phyloP scores from a whole-genome alignment of 2,888 invertebrate species.

The Polydrusus tereticollis region DNA sequence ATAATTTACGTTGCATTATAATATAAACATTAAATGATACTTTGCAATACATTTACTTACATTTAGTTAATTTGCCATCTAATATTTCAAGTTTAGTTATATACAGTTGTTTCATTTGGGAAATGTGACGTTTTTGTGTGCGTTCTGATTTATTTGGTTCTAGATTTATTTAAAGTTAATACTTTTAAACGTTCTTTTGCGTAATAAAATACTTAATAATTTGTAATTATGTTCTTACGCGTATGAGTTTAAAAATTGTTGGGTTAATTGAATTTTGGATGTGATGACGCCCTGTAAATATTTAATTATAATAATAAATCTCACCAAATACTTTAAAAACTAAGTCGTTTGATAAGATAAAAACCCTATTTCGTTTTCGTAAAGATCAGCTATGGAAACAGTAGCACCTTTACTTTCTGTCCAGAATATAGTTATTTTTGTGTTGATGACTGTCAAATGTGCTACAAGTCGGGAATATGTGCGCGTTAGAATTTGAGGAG shows the following conservation, averaged over 20 bases:
- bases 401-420: background rate
- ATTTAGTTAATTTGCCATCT: no score
- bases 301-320: slow-evolving; percentile 22
- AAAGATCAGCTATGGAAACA: slow-evolving; percentile 18
- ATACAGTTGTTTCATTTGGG: no score
- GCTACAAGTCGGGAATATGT: slow-evolving; percentile 25
- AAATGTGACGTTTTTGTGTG: no score
- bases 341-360: slow-evolving; percentile 38
- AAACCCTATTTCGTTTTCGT: slow-evolving; percentile 17
- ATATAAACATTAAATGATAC: no score
- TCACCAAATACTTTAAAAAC: slow-evolving; percentile 35
- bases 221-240: no score
- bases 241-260: background rate
- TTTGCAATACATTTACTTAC: no score
- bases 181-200: no score
- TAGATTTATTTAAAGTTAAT: no score
- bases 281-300: slow-evolving; percentile 15
- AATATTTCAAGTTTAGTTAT: no score
- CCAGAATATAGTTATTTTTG: background rate
- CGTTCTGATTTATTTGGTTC: no score
- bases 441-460: background rate
- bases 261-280: background rate
- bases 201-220: no score
- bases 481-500: slow-evolving; percentile 37
- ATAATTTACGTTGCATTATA: no score